A percentile compares a stretch with the other conserved stretches of the same genome.
These are phyloP conservation scores for Gouania willdenowi DNA, from an alignment of 2,797 vertebrate genomes.

Conservation along the genomic window DNA sequence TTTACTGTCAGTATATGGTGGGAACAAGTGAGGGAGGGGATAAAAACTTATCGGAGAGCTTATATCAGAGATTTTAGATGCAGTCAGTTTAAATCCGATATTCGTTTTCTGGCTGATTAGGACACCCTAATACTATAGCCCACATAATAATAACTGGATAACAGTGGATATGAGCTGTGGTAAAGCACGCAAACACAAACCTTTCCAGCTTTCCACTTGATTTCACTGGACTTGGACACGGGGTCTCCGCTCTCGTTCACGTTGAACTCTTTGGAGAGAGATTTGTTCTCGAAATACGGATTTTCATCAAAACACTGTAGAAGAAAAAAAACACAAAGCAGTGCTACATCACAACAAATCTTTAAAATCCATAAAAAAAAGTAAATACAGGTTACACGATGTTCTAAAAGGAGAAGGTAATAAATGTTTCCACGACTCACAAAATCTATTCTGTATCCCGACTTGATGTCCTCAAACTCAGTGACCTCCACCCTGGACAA, in stretches of 20 bases:
- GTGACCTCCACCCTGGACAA: constrained; percentile 96
- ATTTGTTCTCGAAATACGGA: constrained; percentile 98
- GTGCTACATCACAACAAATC: background rate
- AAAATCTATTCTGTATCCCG: constrained; percentile 99
- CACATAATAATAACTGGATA: too few relatives aligned
- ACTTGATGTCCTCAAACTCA: constrained; percentile 98
- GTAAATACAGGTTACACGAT: too few relatives aligned
- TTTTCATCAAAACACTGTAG: constrained; percentile 94
- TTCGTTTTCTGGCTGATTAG: too few relatives aligned
- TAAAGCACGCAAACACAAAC: constrained; percentile 50
- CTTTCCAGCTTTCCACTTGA: constrained; percentile 98
- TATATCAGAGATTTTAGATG: too few relatives aligned
- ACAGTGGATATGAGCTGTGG: too few relatives aligned
- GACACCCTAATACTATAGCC: too few relatives aligned
- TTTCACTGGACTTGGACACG: constrained; percentile 95
- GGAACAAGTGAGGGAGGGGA: too few relatives aligned
- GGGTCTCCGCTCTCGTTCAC: constrained; percentile 95
- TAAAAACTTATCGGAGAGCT: too few relatives aligned
- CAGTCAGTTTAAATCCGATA: too few relatives aligned
- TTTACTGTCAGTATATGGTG: too few relatives aligned
- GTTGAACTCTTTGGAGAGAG: constrained; percentile 98
- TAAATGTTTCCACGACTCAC: constrained; percentile 83
- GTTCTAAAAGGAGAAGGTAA: too few relatives aligned
- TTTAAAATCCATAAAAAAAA: too few relatives aligned
- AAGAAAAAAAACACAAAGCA: background rate